Base-by-base conservation (phyloP, 2,888 invertebrate species). In the Pheosia gnoma region DNA sequence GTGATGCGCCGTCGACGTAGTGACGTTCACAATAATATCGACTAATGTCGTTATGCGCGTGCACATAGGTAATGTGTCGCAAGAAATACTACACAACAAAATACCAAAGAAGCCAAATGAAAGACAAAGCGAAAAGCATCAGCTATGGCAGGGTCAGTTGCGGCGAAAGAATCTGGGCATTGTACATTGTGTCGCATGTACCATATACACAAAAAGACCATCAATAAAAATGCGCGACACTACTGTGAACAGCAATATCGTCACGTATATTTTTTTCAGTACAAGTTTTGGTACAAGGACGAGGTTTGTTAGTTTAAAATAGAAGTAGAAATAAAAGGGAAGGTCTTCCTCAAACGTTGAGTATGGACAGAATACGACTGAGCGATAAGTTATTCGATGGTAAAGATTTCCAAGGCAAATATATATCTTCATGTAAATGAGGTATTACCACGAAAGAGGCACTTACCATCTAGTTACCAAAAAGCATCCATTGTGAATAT, bases 121-220 rank as follows among this genome's bases (percentile, higher is more conserved):
- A 76, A 80, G 77, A 87, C 86, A 86, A 86, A 85, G 76, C 74
- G 81, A 78, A 77, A 81, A 80, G 82, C 82, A 80, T 77, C 78
- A 80, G 70, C 75, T 78, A 13, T 66, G 59, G 59, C 83, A 84
- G 87, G 86, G 25, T 2, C 25, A 25, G 25, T 25, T 25, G 25
- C 25, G 25, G 25, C 25, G 25, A 72, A 75, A 78, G 72, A 74
- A 67, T 66, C 67, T 71, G 70, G 71, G 59, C 61, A 67, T 64
- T 67, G 57, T 68, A 68, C 65, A 70, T 69, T 64, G 67, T 70
- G 67, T 51, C 61, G 60, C 56, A 57, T 61, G 71, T 66, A 69
- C 61, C 62, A 65, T 68, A 60, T 62, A 49, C 55, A 61, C 59
- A 56, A 60, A 62, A 65, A 72, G 54, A 52, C 39, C 25, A 62